Evolutionary conservation across 2,888 invertebrate species (phyloP).

Genomic region (Rhorus exstirpatorius): DNA sequence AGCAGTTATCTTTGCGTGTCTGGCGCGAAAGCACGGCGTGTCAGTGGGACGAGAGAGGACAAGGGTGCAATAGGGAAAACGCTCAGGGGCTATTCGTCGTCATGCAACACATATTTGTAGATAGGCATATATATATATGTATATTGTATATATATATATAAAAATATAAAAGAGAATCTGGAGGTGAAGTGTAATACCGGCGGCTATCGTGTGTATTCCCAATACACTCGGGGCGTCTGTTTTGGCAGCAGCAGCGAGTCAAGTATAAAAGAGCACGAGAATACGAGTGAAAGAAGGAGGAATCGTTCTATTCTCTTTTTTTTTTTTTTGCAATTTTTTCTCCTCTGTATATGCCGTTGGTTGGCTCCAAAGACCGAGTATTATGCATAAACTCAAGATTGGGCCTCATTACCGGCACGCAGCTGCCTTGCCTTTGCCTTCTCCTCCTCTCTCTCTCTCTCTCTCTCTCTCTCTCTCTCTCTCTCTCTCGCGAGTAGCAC

Average conservation of each 20-base stretch:
- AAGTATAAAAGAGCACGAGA: constrained; percentile 53
- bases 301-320: neutral
- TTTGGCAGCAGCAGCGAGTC: constrained; percentile 61
- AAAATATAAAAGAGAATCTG: constrained; percentile 8
- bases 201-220: constrained; percentile 62
- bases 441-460: constrained; percentile 8
- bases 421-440: constrained; percentile 77
- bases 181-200: constrained; percentile 57
- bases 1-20: constrained; percentile 80
- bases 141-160: constrained; percentile 20
- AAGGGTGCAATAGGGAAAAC: constrained; percentile 49
- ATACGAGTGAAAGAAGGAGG: constrained; percentile 55
- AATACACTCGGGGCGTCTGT: constrained; percentile 61
- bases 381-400: constrained; percentile 80
- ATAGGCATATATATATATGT: neutral
- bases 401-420: constrained; percentile 83
- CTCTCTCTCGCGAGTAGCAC: constrained; percentile 51
- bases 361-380: constrained; percentile 68
- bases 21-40: constrained; percentile 35
- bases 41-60: constrained; percentile 38
- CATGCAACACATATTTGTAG: constrained; percentile 27
- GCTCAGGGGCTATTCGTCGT: constrained; percentile 56
- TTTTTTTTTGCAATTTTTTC: neutral
- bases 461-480: constrained; percentile 13
- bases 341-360: constrained; percentile 24